Evolutionary conservation across 2,888 invertebrate genomes (phyloP), one percentile per base, ranked within the genome.

Genomic region (Pheosia gnoma): DNA sequence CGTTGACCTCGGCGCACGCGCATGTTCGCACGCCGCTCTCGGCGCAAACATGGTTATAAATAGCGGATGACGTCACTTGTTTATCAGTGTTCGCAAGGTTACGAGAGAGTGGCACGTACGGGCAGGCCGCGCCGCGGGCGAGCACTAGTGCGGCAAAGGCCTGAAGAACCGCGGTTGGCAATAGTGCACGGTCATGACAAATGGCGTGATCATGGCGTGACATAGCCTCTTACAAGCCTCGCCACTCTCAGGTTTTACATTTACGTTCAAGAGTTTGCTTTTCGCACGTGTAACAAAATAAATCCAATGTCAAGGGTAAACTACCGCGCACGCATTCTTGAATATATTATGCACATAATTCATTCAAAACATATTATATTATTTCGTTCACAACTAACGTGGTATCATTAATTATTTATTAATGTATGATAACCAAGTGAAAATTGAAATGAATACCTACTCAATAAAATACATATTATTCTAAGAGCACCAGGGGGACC

Each of bases 81-180:
- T 92, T 91, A 91, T 89, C 91, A 86, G 84, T 83, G 88, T 88
- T 90, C 88, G 90, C 92, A 92, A 92, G 92, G 92, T 91, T 92
- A 91, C 91, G 87, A 70, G 66, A 66, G 70, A 75, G 83, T 61
- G 68, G 75, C 84, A 84, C 25, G 25, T 25, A 25, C 83, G 82
- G 79, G 81, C 65, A 60, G 59, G 56, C 70, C 85, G 82, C 77
- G 84, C 82, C 79, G 75, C 70, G 54, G 55, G 13, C 68, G 55
- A 36, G 36, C 43, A 43, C 43, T 43, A 43, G 43, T 10, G 55
- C 39, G n/a, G 54, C 3, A 9, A 53, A 11, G 10, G 8, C 52
- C 5, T 41, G 41, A 7, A 9, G 51, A 7, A 13, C 8, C 53
- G 53, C 37, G 5, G n/a, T 10, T 2, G 9, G 37, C 25, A 53